phyloP scores from a whole-genome alignment of 1,140 invertebrate genomes.

The Latrodectus geometricus region DNA sequence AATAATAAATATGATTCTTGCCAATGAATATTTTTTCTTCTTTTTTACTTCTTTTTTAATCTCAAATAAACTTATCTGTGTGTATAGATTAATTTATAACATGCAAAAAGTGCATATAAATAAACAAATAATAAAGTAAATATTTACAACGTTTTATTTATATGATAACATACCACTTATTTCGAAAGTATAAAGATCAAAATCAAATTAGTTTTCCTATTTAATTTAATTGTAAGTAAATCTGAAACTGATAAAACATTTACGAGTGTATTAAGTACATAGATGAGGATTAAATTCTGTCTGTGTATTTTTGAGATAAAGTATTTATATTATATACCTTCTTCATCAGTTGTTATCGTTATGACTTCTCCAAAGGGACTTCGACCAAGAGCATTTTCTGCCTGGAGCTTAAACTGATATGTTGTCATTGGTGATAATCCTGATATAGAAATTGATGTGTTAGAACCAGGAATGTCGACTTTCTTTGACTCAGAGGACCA shows the following conservation, averaged over 20 bases:
- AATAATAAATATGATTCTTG: too few species aligned
- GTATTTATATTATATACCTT: constrained; percentile 73
- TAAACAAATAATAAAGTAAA: too few species aligned
- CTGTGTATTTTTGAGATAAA: neutral
- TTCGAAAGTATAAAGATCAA: too few species aligned
- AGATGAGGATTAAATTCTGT: neutral
- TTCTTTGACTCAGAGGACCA: constrained; percentile 41
- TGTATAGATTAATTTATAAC: too few species aligned
- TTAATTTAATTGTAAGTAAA: too few species aligned
- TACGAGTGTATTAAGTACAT: neutral
- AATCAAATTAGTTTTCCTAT: too few species aligned
- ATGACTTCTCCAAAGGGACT: constrained; percentile 91
- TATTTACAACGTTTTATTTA: too few species aligned
- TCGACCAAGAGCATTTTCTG: constrained; percentile 92
- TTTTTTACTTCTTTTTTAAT: too few species aligned
- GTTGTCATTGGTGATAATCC: constrained; percentile 85
- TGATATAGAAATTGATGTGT: constrained; percentile 73
- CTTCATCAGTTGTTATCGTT: constrained; percentile 93
- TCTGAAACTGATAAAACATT: neutral
- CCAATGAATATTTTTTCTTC: too few species aligned
- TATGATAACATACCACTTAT: too few species aligned
- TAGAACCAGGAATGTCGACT: constrained; percentile 67
- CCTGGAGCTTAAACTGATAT: constrained; percentile 91
- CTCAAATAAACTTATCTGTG: too few species aligned
- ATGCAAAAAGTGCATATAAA: too few species aligned